Conservation (phyloP, 1,140 invertebrate species). For the Bombus breviceps region DNA sequence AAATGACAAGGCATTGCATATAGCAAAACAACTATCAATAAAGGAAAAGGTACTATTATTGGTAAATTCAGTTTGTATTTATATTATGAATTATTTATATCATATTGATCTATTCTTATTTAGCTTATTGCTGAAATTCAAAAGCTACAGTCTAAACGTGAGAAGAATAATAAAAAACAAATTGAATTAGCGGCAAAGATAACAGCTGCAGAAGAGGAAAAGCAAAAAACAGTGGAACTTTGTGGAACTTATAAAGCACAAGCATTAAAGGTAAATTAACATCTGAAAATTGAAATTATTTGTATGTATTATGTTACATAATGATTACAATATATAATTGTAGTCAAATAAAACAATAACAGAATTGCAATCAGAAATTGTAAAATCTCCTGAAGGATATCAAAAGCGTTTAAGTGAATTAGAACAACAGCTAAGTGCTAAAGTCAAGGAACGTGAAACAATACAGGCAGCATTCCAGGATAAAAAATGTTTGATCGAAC, state of each 20-base stretch:
- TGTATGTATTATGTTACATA: neutral
- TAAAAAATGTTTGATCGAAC: slow-evolving; percentile 68
- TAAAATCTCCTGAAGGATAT: slow-evolving; percentile 69
- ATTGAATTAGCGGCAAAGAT: slow-evolving; percentile 39
- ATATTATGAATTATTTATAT: neutral
- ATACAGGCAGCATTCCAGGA: slow-evolving; percentile 59
- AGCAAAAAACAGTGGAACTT: slow-evolving; percentile 38
- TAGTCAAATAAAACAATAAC: slow-evolving; percentile 61
- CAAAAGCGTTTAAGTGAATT: slow-evolving; percentile 60
- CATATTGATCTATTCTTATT: neutral
- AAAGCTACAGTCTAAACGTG: slow-evolving; percentile 27
- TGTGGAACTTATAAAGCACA: slow-evolving; percentile 23
- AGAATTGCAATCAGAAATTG: slow-evolving; percentile 68
- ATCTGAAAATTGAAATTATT: neutral
- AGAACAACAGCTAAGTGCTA: slow-evolving; percentile 49
- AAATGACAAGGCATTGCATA: slow-evolving; percentile 43
- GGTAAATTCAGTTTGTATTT: neutral
- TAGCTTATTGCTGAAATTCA: slow-evolving; percentile 65
- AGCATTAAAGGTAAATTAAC: slow-evolving; percentile 43
- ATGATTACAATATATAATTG: neutral
- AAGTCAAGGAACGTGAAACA: slow-evolving; percentile 59
- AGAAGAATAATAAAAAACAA: slow-evolving; percentile 42
- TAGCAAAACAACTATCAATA: slow-evolving; percentile 44
- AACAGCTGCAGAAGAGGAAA: slow-evolving; percentile 41
- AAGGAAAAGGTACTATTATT: slow-evolving; percentile 56